phyloP scores from a whole-genome alignment of 2,113 vertebrate species.

The Sorex araneus region DNA sequence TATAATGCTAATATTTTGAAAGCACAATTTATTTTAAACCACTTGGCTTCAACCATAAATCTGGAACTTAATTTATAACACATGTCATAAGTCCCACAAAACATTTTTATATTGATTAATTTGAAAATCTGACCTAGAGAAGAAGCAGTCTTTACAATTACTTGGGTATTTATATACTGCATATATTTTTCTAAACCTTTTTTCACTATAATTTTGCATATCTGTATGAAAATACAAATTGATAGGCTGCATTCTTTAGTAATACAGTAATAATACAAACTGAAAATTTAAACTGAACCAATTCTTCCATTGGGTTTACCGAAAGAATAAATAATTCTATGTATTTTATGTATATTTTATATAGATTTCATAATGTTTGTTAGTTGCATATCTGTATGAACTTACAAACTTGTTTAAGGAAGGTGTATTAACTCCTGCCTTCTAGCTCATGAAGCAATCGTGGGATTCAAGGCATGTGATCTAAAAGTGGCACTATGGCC shows the following conservation, averaged over 20 bases:
- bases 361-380: slow-evolving; percentile 18
- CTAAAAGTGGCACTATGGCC: background rate
- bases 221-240: too few relatives aligned
- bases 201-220: background rate
- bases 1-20: slow-evolving; percentile 32
- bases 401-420: background rate
- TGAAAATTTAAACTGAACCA: slow-evolving; percentile 46
- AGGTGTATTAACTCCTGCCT: background rate
- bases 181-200: slow-evolving; percentile 32
- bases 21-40: slow-evolving; percentile 42
- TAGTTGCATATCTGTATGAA: background rate
- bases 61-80: slow-evolving; percentile 53
- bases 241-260: background rate
- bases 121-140: slow-evolving; percentile 47
- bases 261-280: background rate
- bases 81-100: background rate
- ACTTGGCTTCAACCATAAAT: slow-evolving; percentile 18
- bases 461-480: background rate
- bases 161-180: background rate
- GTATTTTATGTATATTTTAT: slow-evolving; percentile 49
- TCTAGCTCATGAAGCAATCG: slow-evolving; percentile 4
- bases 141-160: slow-evolving; percentile 29
- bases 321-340: slow-evolving; percentile 18
- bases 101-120: slow-evolving; percentile 25
- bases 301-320: slow-evolving; percentile 21